Base-by-base conservation (phyloP, 2,888 invertebrate species). In the Oxyteleia sp. region DNA sequence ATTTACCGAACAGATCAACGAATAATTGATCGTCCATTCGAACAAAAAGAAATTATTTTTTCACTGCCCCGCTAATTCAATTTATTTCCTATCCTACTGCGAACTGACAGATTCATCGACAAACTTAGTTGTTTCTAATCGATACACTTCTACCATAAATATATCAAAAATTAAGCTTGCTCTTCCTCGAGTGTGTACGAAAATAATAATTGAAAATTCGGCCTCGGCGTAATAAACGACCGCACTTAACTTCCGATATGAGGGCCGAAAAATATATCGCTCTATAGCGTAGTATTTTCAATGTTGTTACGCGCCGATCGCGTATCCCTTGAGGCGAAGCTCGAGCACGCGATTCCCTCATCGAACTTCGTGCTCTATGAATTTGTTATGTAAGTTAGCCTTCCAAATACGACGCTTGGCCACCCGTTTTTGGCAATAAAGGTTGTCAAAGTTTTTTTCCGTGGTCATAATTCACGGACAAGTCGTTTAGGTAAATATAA, bases 301-400 rank as follows among this genome's bases (percentile, higher is more conserved):
- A 79, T 41, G 57, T 66, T 71, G 71, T 71, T 79, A 63, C 63
- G 35, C 78, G 69, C 69, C 43, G 61, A 78, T 78, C 61, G 29
- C 47, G 57, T 64, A 55, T 57, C 38, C 57, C 71, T 29, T 23
- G 20, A 41, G 63, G 53, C 71, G 55, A 57, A 32, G 43, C 32
- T 64, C 41, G 47, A 63, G 53, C 79, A 68, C 76, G 74, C 75
- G 75, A 76, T 66, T 41, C 55, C 63, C 63, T 64, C 63, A 45
- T 74, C 63, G 63, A 61, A 72, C 61, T 18, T 7, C 45, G 15
- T 74, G 53, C 63, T 35, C 23, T 55, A 55, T 53, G 35, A 74
- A 53, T 74, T 63, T 74, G 53, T 74, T 74, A 53, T 23, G 63
- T 23, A 72, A 51, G 49, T 59, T 53, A 63, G 53, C 63, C 61